phyloP scores from a whole-genome alignment of 1,140 invertebrate species.

The Zaprionus kolodkinae region DNA sequence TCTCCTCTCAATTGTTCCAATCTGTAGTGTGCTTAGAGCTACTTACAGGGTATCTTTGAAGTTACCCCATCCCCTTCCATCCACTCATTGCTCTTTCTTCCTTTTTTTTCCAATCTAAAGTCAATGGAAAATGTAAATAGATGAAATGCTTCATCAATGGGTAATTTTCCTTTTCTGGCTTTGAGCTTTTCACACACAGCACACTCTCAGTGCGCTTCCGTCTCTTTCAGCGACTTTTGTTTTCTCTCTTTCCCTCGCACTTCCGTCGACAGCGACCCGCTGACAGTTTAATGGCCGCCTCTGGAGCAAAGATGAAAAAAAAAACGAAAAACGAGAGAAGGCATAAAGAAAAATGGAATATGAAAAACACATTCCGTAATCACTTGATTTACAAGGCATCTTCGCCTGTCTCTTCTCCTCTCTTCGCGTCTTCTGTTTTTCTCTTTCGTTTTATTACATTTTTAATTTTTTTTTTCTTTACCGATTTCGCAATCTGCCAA shows the following conservation, averaged over 20 bases:
- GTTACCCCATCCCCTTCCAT: neutral
- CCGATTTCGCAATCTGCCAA: conserved; percentile 61
- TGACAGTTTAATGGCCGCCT: conserved; percentile 72
- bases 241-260: conserved; percentile 48
- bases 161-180: conserved; percentile 43
- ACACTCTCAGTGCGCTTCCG: conserved; percentile 52
- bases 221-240: conserved; percentile 40
- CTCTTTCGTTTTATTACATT: conserved; percentile 27
- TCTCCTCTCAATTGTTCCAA: neutral
- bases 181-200: conserved; percentile 64
- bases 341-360: conserved; percentile 45
- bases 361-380: conserved; percentile 60
- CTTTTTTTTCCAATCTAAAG: neutral
- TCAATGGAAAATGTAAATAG: conserved; percentile 18
- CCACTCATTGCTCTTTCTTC: neutral
- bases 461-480: conserved; percentile 25
- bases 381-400: conserved; percentile 63
- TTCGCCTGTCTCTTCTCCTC: conserved; percentile 1
- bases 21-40: fast-evolving
- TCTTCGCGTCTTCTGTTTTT: conserved; percentile 14
- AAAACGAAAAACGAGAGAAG: conserved; percentile 14
- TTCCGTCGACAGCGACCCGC: conserved; percentile 52
- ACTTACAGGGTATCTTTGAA: neutral
- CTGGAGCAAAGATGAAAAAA: conserved; percentile 46
- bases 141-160: conserved; percentile 28